Percentiles rank a stretch among this genome's conserved stretches.
These are phyloP conservation scores for Cremastinae sp. DNA, from an alignment of 2,888 invertebrate genomes.

Conservation along the genomic window DNA sequence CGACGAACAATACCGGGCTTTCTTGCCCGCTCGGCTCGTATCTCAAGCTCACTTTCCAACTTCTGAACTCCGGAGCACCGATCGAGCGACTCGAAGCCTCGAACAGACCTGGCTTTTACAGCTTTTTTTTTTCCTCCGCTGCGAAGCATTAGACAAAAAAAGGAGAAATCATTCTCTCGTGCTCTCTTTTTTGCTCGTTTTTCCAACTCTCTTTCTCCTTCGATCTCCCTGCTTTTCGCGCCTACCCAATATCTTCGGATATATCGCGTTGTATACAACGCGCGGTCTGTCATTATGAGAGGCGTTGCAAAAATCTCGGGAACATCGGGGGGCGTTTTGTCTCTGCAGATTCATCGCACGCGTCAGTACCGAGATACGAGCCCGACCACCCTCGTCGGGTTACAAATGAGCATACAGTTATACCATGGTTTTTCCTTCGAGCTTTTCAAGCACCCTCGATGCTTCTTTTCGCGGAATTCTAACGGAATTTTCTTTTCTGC, in stretches of 20 bases:
- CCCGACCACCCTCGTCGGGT: conserved; percentile 28
- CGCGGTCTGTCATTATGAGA: conserved; percentile 45
- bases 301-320: conserved; percentile 46
- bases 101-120: conserved; percentile 17
- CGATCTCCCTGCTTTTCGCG: conserved; percentile 16
- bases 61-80: conserved; percentile 46
- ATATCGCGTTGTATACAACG: conserved; percentile 26
- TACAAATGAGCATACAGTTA: neutral
- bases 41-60: conserved; percentile 32
- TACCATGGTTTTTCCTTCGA: neutral
- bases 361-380: conserved; percentile 7
- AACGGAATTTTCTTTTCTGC: too few relatives aligned
- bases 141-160: too few relatives aligned
- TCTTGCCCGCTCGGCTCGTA: conserved; percentile 35
- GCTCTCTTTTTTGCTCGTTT: neutral
- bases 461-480: conserved; percentile 21
- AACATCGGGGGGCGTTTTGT: conserved; percentile 44
- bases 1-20: conserved; percentile 56
- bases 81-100: conserved; percentile 56
- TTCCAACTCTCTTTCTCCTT: conserved; percentile 7
- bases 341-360: conserved; percentile 39
- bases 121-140: conserved; percentile 26
- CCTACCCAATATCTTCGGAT: conserved; percentile 44
- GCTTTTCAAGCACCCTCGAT: neutral
- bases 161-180: too few relatives aligned